Conservation (phyloP, 2,797 vertebrate genomes). For the Bovichtus diacanthus region DNA sequence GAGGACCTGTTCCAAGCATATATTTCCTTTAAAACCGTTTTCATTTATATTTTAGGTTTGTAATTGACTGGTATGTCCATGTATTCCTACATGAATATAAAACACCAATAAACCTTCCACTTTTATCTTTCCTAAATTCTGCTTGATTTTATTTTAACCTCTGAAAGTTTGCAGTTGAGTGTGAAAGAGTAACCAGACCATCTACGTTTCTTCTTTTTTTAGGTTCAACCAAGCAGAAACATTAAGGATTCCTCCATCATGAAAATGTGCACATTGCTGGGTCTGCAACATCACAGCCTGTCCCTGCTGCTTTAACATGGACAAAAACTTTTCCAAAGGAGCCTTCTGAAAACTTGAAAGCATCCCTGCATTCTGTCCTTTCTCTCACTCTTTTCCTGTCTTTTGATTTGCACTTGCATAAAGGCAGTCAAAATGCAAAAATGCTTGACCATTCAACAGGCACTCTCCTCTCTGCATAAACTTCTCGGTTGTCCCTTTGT, state of each 20-base stretch:
- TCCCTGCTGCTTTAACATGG: conserved; percentile 39
- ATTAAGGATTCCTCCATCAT: conserved; percentile 33
- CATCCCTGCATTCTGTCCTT: conserved; percentile 47
- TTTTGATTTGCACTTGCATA: conserved; percentile 73
- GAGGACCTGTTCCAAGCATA: background rate
- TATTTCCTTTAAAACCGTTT: background rate
- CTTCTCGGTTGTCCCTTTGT: conserved; percentile 84
- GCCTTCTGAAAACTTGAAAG: conserved; percentile 66
- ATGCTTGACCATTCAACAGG: conserved; percentile 84
- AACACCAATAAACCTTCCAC: background rate
- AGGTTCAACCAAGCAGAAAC: conserved; percentile 49
- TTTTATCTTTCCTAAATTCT: background rate
- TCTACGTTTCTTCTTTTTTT: conserved; percentile 27
- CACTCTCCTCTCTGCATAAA: conserved; percentile 82
- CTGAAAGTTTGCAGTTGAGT: background rate
- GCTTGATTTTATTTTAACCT: background rate
- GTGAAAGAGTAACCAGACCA: background rate
- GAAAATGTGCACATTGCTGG: conserved; percentile 50
- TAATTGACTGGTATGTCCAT: background rate
- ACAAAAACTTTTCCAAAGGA: conserved; percentile 68
- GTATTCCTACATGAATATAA: background rate
- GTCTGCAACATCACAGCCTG: conserved; percentile 30
- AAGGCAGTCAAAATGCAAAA: conserved; percentile 82
- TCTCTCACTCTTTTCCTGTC: conserved; percentile 56
- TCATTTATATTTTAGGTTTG: background rate